phyloP scores from a whole-genome alignment of 2,888 invertebrate genomes.

The Tipula vernalis region DNA sequence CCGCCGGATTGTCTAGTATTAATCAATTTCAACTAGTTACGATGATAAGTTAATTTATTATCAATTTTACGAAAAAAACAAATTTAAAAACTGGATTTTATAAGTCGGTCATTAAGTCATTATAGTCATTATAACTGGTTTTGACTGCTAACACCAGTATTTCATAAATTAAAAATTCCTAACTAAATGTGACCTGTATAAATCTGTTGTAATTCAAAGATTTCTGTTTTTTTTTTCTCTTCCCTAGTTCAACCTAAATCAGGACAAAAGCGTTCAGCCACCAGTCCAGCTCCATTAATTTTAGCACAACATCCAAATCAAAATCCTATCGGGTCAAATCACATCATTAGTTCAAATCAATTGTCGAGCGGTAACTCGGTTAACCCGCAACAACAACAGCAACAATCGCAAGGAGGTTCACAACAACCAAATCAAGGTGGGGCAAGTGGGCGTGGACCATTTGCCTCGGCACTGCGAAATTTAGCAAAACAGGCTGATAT shows the following conservation, averaged over 20 bases:
- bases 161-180: not conserved
- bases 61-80: not conserved
- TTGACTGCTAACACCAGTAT: not conserved
- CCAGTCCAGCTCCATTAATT: slow-evolving; percentile 33
- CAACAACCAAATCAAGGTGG: slow-evolving; percentile 15
- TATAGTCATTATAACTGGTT: not conserved
- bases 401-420: not conserved
- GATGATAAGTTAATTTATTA: not conserved
- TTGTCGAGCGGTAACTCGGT: slow-evolving; percentile 17
- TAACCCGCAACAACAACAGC: slow-evolving; percentile 14
- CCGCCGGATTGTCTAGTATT: not conserved
- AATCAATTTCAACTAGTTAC: not conserved
- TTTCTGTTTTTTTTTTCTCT: not conserved
- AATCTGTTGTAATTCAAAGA: not conserved
- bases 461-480: slow-evolving; percentile 82
- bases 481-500: slow-evolving; percentile 85
- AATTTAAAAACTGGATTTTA: not conserved
- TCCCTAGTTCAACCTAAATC: slow-evolving; percentile 33
- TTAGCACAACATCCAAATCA: slow-evolving; percentile 32
- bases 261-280: slow-evolving; percentile 33
- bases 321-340: slow-evolving; percentile 22
- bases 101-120: not conserved
- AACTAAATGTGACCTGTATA: not conserved
- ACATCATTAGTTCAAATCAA: slow-evolving; percentile 25
- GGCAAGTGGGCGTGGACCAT: slow-evolving; percentile 50